phyloP scores from a whole-genome alignment of 2,888 invertebrate genomes.

The Toxonevra muliebris region DNA sequence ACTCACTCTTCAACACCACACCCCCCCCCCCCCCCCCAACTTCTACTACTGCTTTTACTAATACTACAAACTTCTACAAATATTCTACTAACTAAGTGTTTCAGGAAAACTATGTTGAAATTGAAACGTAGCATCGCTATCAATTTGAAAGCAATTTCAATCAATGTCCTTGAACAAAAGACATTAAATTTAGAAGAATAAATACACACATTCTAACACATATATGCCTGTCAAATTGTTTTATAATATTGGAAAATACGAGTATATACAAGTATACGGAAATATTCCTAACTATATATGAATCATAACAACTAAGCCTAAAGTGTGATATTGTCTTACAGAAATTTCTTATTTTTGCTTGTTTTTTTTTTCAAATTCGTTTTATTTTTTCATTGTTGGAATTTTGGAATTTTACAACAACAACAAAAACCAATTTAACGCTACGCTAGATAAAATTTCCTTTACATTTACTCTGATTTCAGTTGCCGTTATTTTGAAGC shows the following conservation, averaged over 20 bases:
- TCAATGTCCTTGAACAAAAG: constrained; percentile 42
- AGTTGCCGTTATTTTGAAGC: neutral
- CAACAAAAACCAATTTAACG: constrained; percentile 39
- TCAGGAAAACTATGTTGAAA: neutral
- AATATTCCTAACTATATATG: neutral
- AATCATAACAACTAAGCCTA: neutral
- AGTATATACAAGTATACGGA: neutral
- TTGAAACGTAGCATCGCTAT: neutral
- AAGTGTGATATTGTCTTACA: constrained; percentile 7
- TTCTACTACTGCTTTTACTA: too few species aligned
- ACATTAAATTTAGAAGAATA: neutral
- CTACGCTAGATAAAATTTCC: constrained; percentile 45
- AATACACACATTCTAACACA: neutral
- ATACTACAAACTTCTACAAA: neutral
- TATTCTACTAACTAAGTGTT: neutral
- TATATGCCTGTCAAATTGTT: neutral
- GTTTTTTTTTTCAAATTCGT: neutral
- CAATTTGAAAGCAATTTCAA: constrained; percentile 37
- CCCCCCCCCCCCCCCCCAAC: too few species aligned
- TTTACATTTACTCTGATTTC: neutral
- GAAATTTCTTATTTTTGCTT: neutral
- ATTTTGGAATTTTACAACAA: constrained; percentile 39
- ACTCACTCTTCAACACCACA: neutral
- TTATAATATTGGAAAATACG: neutral
- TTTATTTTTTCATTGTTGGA: constrained; percentile 35